Conservation (phyloP, 2,888 invertebrate genomes). For the Tenthredo scrophulariae region DNA sequence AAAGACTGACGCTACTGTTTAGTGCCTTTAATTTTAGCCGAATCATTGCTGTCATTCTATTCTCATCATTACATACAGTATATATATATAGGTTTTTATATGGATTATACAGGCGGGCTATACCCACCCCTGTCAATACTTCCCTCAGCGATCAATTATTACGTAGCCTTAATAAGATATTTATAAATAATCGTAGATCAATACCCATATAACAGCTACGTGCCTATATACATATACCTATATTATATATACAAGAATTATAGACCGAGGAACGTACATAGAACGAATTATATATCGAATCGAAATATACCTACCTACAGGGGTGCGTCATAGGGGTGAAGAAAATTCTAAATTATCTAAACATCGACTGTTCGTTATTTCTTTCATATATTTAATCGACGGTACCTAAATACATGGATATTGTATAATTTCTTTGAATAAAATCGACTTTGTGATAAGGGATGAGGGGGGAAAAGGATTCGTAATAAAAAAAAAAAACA, state of each 20-base stretch:
- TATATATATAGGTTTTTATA: too few species aligned
- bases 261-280: neutral
- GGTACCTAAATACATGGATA: too few species aligned
- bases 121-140: neutral
- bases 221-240: neutral
- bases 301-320: neutral
- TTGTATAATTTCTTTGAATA: too few species aligned
- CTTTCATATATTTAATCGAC: neutral
- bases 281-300: neutral
- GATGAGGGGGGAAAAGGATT: neutral
- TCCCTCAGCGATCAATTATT: neutral
- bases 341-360: neutral
- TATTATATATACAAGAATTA: neutral
- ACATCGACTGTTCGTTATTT: neutral
- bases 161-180: constrained; percentile 37
- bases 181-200: constrained; percentile 46
- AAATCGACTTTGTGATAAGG: neutral
- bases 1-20: neutral
- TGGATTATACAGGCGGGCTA: too few species aligned
- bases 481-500: neutral
- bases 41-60: neutral
- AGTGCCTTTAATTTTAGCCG: neutral
- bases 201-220: neutral
- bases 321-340: neutral
- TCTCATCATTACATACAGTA: neutral